Evolutionary conservation across 2,888 invertebrate genomes (phyloP).

Genomic region (Choristoneura rosaceana): DNA sequence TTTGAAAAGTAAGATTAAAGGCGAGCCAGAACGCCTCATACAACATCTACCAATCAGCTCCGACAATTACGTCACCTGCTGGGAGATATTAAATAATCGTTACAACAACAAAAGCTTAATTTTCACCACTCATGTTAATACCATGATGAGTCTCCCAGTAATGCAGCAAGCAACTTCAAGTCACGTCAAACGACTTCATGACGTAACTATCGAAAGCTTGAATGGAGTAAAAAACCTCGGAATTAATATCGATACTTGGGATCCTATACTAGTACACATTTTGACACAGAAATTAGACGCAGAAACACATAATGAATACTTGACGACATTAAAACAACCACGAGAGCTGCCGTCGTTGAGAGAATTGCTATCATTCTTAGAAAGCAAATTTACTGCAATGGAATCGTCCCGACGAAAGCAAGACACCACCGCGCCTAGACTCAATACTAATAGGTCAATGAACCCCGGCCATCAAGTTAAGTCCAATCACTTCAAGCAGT

Average conservation of each 20-base stretch:
- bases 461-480: background rate
- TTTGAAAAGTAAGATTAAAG: slow-evolving; percentile 42
- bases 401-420: slow-evolving; percentile 40
- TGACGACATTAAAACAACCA: background rate
- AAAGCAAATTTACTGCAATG: slow-evolving; percentile 45
- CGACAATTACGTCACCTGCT: slow-evolving; percentile 44
- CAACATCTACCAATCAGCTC: slow-evolving; percentile 43
- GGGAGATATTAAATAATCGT: slow-evolving; percentile 47
- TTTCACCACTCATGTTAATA: slow-evolving; percentile 42
- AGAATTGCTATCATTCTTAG: slow-evolving; percentile 45
- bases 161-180: slow-evolving; percentile 40
- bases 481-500: background rate
- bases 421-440: background rate
- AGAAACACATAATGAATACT: background rate
- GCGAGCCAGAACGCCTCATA: slow-evolving; percentile 25
- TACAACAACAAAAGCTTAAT: slow-evolving; percentile 45
- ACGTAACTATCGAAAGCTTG: slow-evolving; percentile 41
- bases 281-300: background rate
- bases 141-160: slow-evolving; percentile 41
- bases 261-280: slow-evolving; percentile 30
- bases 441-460: background rate
- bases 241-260: slow-evolving; percentile 42
- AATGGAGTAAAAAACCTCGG: slow-evolving; percentile 48
- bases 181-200: slow-evolving; percentile 44
- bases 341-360: slow-evolving; percentile 42